These are phyloP conservation scores for Diachrysia chrysitis DNA, from an alignment of 2,888 invertebrate genomes.

Conservation along the genomic window DNA sequence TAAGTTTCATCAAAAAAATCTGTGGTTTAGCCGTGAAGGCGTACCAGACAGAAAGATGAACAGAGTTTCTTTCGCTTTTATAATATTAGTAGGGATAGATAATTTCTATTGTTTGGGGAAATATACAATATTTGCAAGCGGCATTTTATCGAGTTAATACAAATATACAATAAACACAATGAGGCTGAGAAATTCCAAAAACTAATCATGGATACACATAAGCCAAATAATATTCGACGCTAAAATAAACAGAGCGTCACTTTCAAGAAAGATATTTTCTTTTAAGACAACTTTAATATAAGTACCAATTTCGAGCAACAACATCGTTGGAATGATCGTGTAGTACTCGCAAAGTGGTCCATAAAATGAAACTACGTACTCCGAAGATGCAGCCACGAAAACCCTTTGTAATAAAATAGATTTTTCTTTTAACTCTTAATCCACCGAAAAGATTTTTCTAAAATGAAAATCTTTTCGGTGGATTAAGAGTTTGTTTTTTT, in stretches of 20 bases:
- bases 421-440: no score
- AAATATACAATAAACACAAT: not conserved
- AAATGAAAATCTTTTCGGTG: not conserved
- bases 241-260: conserved; percentile 2
- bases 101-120: not conserved
- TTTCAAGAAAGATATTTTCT: not conserved
- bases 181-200: not conserved
- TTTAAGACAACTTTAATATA: conserved; percentile 1
- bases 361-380: conserved; percentile 21
- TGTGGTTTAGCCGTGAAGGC: no score
- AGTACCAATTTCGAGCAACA: conserved; percentile 1
- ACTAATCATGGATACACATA: not conserved
- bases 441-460: not conserved
- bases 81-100: no score
- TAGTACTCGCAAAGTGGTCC: conserved; percentile 12
- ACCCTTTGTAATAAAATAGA: not conserved
- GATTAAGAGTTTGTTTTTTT: not conserved
- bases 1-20: no score
- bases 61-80: no score
- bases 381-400: conserved; percentile 1
- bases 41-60: no score
- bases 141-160: not conserved
- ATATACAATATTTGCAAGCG: not conserved
- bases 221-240: not conserved
- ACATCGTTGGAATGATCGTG: conserved; percentile 4